Base-by-base conservation (phyloP, 2,797 vertebrate genomes). In the Enoplosus armatus region DNA sequence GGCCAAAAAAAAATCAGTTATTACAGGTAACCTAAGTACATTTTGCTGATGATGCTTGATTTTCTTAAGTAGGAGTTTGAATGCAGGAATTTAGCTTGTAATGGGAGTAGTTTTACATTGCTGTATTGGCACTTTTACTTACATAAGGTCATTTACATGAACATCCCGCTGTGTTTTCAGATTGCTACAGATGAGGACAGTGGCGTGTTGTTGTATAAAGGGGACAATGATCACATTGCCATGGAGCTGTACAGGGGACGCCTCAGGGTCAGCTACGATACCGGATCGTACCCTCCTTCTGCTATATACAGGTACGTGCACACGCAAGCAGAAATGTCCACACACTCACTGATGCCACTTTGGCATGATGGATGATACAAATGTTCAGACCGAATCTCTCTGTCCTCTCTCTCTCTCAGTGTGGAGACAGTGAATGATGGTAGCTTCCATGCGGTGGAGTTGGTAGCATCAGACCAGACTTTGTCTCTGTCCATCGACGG, bases 361-460 rank as follows among this genome's bases (percentile, higher is more conserved):
- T 63, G 31, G 60, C 39, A 47, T 82, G 77, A 85, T 71, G 56
- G 51, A 85, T 82, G 79, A 79, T 12, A 16, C 7, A 53, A 24
- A 56, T 29, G 43, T 37, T 31, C 10, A 29, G 33, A 64, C 22
- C 26, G 8, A 79, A 48, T 63, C 15, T 76, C 55, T 79, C 47
- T 31, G 72, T 80, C 74, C 15, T 74, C n/a, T n/a, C 48, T 71
- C 43, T 67, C 48, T 59, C 65, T 76, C 85, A 99, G 98, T 12
- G 97, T 97, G 89, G 98, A 99, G 95, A 99, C 98, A 0, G 97
- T 99, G 90, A 99, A 99, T 69, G 98, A 99, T 84, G 98, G 98
- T 5, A 97, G 96, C 85, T 99, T 99, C 87, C 98, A 99, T 64
- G 95, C 96, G 11, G 97, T 99, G 91, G 98, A 99, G 89, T 92